Evolutionary conservation across 2,113 vertebrate species (phyloP).

Genomic region (Aix galericulata): DNA sequence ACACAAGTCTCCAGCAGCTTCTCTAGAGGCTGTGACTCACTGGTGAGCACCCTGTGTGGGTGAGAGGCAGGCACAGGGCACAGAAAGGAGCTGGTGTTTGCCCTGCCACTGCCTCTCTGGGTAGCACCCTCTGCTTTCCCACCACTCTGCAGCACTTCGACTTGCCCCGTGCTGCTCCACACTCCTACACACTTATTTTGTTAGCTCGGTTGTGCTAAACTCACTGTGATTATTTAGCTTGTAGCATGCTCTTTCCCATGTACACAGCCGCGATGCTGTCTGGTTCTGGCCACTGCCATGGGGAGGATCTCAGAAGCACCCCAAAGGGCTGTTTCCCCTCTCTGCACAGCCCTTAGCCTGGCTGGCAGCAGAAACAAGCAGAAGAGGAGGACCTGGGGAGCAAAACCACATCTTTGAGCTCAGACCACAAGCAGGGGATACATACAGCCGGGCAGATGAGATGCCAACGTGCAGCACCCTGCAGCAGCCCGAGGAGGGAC

Average conservation of each 20-base stretch:
- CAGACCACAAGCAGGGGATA: not conserved
- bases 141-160: not conserved
- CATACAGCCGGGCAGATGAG: fast-evolving
- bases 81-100: not conserved
- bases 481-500: not conserved
- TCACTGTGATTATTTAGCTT: not conserved
- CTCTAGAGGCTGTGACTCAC: not conserved
- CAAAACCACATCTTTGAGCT: not conserved
- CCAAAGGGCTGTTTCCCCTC: not conserved
- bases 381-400: not conserved
- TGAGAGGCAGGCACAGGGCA: not conserved
- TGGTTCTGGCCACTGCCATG: not conserved
- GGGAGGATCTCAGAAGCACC: not conserved
- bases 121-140: not conserved
- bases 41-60: fast-evolving
- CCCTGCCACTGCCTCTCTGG: not conserved
- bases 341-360: not conserved
- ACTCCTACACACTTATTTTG: not conserved
- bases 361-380: not conserved
- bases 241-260: not conserved
- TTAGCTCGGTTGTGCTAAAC: not conserved
- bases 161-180: not conserved
- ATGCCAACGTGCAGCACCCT: not conserved
- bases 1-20: not conserved
- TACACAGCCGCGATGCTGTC: fast-evolving